Evolutionary conservation across 1,140 invertebrate genomes (phyloP), one percentile per base, ranked within the genome.

Genomic region (Oreohelix idahoensis): DNA sequence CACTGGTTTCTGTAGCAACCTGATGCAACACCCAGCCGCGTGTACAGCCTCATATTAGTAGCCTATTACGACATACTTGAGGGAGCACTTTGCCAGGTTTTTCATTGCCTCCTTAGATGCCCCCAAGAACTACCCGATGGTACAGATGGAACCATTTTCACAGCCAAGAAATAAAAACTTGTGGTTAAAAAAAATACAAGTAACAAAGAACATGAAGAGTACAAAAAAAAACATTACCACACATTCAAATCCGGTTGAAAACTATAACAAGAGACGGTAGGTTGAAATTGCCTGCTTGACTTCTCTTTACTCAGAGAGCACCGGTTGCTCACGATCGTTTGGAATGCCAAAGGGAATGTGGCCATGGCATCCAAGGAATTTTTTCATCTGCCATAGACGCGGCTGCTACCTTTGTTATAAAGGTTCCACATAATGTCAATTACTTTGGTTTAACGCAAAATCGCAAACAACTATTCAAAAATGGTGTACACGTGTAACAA

Each of bases 311-410:
- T 23, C 23, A 58, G 23, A 26, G 26, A 23, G 51, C 51, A 17
- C 1, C 26, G 23, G 17, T 26, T 29, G n/a, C 63, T 66, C 63
- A 32, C 29, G n/a, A 32, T 23, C 63, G 29, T 8, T 32, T 66
- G 63, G 63, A 66, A 66, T 23, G 63, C 63, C 63, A 66, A 5
- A 5, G 11, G 63, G 63, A 66, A 66, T 66, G 63, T 66, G 63
- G 63, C 17, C 63, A 17, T 29, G 63, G 63, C 63, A 66, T 66
- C n/a, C 11, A 8, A n/a, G n/a, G 29, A 66, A 66, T 66, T 66
- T 66, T 23, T 58, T 17, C 63, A 66, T 66, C 63, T 66, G 63
- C 32, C 63, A 2, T 1, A 35, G 29, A 32, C 8, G 29, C n/a
- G 8, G 29, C 32, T 32, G 63, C 63, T 66, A 32, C 63, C 63